Percentiles rank a stretch among this genome's conserved stretches.
These are phyloP conservation scores for Kryptopterus vitreolus DNA, from an alignment of 2,797 vertebrate species.

Conservation along the genomic window DNA sequence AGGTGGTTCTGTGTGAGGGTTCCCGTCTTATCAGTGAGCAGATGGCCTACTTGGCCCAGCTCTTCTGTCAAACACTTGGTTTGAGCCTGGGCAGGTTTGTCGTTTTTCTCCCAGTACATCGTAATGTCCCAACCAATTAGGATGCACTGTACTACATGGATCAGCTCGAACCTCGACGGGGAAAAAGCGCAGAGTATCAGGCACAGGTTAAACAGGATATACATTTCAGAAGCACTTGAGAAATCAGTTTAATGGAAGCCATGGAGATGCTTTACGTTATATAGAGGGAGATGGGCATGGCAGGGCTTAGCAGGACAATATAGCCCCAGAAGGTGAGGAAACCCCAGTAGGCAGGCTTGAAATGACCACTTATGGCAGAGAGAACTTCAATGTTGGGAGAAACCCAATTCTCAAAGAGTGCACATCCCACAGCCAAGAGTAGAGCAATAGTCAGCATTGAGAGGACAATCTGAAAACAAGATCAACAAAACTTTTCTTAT, in stretches of 20 bases:
- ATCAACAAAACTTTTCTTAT: slow-evolving; percentile 20
- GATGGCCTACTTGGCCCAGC: slow-evolving; percentile 87
- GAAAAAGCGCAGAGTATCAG: not conserved
- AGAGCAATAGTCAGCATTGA: slow-evolving; percentile 66
- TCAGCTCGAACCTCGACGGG: slow-evolving; percentile 82
- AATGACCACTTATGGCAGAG: slow-evolving; percentile 57
- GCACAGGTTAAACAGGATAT: not conserved
- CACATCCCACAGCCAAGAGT: slow-evolving; percentile 73
- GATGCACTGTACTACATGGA: slow-evolving; percentile 85
- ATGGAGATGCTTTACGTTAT: slow-evolving; percentile 77
- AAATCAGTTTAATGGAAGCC: not conserved
- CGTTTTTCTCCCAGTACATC: slow-evolving; percentile 77
- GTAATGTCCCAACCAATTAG: slow-evolving; percentile 87
- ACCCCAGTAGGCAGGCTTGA: slow-evolving; percentile 64
- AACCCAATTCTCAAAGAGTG: slow-evolving; percentile 66
- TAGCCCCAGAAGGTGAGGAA: slow-evolving; percentile 89
- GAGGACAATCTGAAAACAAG: slow-evolving; percentile 77
- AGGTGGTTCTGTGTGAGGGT: slow-evolving; percentile 91
- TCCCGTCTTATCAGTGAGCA: slow-evolving; percentile 96
- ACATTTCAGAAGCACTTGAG: not conserved
- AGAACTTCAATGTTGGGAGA: slow-evolving; percentile 50
- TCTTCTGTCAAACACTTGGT: slow-evolving; percentile 87
- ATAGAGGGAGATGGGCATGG: slow-evolving; percentile 89
- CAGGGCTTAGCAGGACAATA: slow-evolving; percentile 85
- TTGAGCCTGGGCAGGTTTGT: slow-evolving; percentile 79